phyloP scores from a whole-genome alignment of 2,888 invertebrate genomes.

The Sminthurinus aureus region DNA sequence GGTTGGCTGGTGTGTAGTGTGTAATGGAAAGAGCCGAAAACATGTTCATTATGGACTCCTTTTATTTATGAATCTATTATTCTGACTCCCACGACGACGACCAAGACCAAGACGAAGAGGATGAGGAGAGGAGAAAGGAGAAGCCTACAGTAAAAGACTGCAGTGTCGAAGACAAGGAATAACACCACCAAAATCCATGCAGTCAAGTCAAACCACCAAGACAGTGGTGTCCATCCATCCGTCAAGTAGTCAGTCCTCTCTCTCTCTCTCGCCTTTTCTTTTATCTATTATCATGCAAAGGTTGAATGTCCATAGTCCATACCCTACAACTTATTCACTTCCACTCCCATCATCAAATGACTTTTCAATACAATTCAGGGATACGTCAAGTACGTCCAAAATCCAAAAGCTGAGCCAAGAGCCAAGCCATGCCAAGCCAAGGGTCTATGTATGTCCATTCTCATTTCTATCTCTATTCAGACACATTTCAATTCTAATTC shows the following conservation, averaged over 20 bases:
- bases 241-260: background rate
- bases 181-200: no score
- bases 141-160: background rate
- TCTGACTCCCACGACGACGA: conserved; percentile 37
- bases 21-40: conserved; percentile 28
- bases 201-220: no score
- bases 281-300: background rate
- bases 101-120: background rate
- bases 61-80: conserved; percentile 35
- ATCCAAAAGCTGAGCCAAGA: background rate
- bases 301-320: background rate
- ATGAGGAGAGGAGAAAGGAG: no score
- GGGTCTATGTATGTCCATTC: background rate
- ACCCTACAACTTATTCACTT: background rate
- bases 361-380: conserved; percentile 28
- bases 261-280: background rate
- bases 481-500: background rate
- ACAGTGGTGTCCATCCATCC: background rate
- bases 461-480: background rate
- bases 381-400: conserved; percentile 5
- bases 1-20: background rate
- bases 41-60: conserved; percentile 36
- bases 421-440: background rate
- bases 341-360: conserved; percentile 27
- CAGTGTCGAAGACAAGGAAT: no score